phyloP scores from a whole-genome alignment of 2,888 invertebrate genomes.

The Hipparchia semele region DNA sequence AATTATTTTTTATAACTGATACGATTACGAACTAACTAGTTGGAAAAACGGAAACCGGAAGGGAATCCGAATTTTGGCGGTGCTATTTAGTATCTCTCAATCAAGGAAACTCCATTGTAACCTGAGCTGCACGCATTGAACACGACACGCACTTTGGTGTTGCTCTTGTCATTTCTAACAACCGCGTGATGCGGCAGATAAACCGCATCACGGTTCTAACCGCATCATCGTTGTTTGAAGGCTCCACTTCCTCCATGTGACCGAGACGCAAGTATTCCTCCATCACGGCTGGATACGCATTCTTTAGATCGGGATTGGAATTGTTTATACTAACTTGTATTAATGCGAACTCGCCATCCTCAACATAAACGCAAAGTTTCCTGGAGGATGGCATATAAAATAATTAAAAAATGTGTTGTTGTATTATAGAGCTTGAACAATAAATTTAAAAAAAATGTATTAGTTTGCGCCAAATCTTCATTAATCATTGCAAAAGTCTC shows the following conservation, averaged over 20 bases:
- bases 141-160: background rate
- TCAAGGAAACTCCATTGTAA: conserved; percentile 37
- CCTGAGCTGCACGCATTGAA: background rate
- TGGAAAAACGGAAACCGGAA: no score
- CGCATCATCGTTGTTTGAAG: background rate
- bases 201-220: background rate
- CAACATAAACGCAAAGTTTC: no score
- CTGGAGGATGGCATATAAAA: no score
- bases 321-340: no score
- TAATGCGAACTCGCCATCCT: no score
- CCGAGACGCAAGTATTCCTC: background rate
- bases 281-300: background rate
- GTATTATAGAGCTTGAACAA: no score
- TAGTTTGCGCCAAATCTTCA: background rate
- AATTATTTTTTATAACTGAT: no score
- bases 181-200: conserved; percentile 8
- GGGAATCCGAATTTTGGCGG: background rate
- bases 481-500: no score
- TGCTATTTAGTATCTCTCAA: conserved; percentile 28
- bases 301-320: background rate
- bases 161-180: background rate
- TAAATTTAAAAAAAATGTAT: background rate
- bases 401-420: no score
- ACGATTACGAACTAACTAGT: no score
- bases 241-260: background rate